Base-by-base conservation (phyloP, 2,888 invertebrate genomes). In the Lottia scabra region DNA sequence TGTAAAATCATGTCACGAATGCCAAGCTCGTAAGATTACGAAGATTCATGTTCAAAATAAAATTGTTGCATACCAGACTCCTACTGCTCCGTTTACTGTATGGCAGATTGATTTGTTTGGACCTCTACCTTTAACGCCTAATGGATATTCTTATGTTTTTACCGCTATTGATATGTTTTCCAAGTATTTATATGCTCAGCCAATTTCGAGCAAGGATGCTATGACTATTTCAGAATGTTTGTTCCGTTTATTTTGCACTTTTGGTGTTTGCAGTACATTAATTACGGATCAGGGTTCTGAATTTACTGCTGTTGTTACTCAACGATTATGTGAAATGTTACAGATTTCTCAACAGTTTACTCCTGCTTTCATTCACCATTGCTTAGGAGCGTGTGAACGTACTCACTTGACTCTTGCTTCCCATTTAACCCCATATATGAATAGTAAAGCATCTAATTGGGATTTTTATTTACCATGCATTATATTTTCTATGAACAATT, bases 371-470 rank as follows among this genome's bases (percentile, higher is more conserved):
- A 65, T 68, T 26, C 77, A 77, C 45, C 71, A 75, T 45, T 77
- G 77, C 27, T 46, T 77, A 62, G 74, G 71, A 12, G 74, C 74
- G 12, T 74, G 70, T 64, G 71, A 77, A 63, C 65, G 72, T 5
- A 68, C 71, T 26, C 76, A 77, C 43, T 23, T 64, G 6, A 70
- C 68, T 48, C n/a, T 73, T n/a, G 71, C 74, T 12, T 74, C 70
- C 30, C 66, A 67, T 12, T 30, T 77, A 1, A 75, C 74, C 1
- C 73, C 73, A 5, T 77, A 73, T 45, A 62, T 77, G 48, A 16
- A 73, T 46, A 45, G 27, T 16, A 63, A 48, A 13, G 46, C 63
- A 10, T 44, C 44, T 19, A 64, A 67, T 16, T 77, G 73, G 76
- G 72, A 74, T 27, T 66, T 63, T 45, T 27, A 68, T 26, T 38